Percentiles rank a stretch among this genome's conserved stretches.
phyloP scores from a whole-genome alignment of 1,140 invertebrate genomes.

The Orius insidiosus region DNA sequence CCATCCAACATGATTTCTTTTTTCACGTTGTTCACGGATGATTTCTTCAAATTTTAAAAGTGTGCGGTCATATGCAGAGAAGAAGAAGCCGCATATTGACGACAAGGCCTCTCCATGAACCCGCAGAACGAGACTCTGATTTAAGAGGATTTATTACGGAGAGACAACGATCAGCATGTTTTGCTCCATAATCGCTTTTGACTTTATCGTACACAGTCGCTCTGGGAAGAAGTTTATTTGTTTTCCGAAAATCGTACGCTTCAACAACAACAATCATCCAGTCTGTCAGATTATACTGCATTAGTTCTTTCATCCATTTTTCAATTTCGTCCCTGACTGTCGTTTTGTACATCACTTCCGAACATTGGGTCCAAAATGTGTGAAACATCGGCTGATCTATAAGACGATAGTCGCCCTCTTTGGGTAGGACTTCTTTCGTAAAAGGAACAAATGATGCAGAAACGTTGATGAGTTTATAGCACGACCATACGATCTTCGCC shows the following conservation, averaged over 20 bases:
- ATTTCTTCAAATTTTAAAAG: constrained; percentile 77
- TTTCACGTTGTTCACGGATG: constrained; percentile 76
- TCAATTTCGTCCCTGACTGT: constrained; percentile 73
- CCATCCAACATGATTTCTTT: constrained; percentile 77
- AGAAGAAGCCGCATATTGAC: constrained; percentile 65
- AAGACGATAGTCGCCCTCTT: constrained; percentile 54
- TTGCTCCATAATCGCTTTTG: constrained; percentile 78
- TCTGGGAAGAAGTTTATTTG: constrained; percentile 79
- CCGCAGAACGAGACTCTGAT: constrained; percentile 68
- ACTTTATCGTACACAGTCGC: constrained; percentile 91
- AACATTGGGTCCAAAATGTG: constrained; percentile 88
- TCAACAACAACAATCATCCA: constrained; percentile 91
- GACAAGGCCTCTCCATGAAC: constrained; percentile 76
- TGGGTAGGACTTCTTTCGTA: constrained; percentile 44
- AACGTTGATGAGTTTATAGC: constrained; percentile 63
- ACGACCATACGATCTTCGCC: constrained; percentile 67
- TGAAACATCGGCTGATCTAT: constrained; percentile 79
- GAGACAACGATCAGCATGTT: constrained; percentile 73
- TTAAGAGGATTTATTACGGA: constrained; percentile 80
- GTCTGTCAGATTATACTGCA: constrained; percentile 57
- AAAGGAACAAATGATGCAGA: constrained; percentile 73
- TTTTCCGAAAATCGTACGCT: constrained; percentile 76
- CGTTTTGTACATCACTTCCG: constrained; percentile 73
- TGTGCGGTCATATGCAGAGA: constrained; percentile 73
- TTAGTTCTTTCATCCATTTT: constrained; percentile 64